Base-by-base conservation (phyloP, 2,797 vertebrate genomes). In the Coluber constrictor region DNA sequence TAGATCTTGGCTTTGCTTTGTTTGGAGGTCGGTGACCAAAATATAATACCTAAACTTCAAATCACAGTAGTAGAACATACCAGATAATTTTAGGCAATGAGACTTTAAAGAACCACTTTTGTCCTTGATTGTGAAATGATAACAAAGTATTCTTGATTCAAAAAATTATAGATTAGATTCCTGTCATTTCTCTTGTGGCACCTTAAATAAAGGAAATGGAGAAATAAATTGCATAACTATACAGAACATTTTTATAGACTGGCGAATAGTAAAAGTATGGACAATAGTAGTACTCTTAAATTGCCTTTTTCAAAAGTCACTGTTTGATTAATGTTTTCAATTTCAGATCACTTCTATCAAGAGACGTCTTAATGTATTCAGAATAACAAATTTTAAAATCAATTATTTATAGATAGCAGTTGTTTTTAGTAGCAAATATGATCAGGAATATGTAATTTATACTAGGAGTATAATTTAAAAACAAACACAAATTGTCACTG, bases 371-470 rank as follows among this genome's bases (percentile, higher is more conserved):
- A 92, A 88, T 9, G 3, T 1, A 1, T 9, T 92, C 32, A 83
- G 5, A 91, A 89, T 92, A 95, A 86, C 90, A 0, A 94, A 63
- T 91, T 94, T 47, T 90, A 89, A 95, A 92, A 92, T 66, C 60
- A 74, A 87, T 94, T 91, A 90, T 92, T 94, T 0, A 0, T 87
- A 83, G 61, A 7, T 37, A 86, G 47, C n/a, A 88, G 55, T 93
- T 87, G 83, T 37, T 93, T n/a, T 7, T 51, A 2, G 10, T 74
- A 6, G 54, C 43, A 92, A 57, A 89, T 89, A 56, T 86, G 70
- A 27, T 37, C 87, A 89, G 87, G 63, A 92, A 89, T 63, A 29
- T 70, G 18, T 57, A 37, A 57, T 70, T 92, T 89, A 23, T 16
- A 29, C 8, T 87, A 25, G 32, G 23, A 66, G 47, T 56, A 91